Conservation (phyloP, 2,113 vertebrate species). For the Tachuris rubrigastra region DNA sequence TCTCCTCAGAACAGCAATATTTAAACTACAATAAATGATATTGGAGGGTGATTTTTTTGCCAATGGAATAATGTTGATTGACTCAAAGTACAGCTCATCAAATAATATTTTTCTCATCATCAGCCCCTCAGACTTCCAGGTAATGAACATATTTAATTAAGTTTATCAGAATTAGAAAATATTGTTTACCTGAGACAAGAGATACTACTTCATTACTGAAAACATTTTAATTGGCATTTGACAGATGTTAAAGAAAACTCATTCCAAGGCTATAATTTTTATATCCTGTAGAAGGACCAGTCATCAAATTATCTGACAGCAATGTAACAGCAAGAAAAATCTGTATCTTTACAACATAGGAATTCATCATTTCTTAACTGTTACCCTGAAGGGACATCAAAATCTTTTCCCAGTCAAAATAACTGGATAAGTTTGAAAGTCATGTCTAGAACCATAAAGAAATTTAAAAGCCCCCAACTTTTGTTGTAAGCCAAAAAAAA, state of each 20-base stretch:
- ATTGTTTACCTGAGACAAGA: neutral
- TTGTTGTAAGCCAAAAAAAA: neutral
- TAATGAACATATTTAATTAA: neutral
- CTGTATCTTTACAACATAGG: neutral
- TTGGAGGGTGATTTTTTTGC: fast-evolving
- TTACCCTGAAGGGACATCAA: neutral
- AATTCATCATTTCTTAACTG: neutral
- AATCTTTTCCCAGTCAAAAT: neutral
- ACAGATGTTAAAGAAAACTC: neutral
- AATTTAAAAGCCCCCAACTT: neutral
- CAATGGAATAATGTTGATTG: neutral
- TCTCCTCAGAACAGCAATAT: neutral
- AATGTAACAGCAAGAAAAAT: neutral
- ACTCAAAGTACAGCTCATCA: neutral
- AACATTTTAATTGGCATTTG: neutral
- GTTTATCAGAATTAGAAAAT: neutral
- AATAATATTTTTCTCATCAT: neutral
- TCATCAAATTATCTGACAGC: neutral
- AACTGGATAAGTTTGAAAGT: neutral
- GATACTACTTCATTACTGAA: neutral
- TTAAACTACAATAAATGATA: neutral
- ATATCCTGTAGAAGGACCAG: neutral
- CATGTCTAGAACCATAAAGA: neutral
- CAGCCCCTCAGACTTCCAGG: neutral
- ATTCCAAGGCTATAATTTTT: neutral